Evolutionary conservation across 2,888 invertebrate genomes (phyloP).

Genomic region (Torymus aiolomorphi): DNA sequence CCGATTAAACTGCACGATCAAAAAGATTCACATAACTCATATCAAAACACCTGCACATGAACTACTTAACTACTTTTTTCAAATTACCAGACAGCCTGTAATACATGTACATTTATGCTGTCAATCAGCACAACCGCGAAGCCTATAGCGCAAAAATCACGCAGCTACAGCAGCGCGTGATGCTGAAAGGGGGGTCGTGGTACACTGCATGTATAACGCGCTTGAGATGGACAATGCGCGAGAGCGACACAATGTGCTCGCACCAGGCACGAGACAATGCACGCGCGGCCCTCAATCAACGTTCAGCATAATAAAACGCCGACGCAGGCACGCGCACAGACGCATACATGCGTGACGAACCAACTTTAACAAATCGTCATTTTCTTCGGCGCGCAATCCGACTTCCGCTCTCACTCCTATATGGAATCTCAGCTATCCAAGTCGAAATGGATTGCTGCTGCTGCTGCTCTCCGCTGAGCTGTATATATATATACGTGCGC

Average conservation of each 20-base stretch:
- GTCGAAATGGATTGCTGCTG: conserved; percentile 14
- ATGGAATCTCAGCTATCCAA: conserved; percentile 12
- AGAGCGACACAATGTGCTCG: too few species aligned
- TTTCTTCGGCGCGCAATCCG: conserved; percentile 62
- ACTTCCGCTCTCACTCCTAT: background rate
- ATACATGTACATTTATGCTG: too few species aligned
- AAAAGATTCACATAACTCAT: too few species aligned
- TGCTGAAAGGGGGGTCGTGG: background rate
- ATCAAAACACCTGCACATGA: too few species aligned
- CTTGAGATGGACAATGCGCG: conserved; percentile 68
- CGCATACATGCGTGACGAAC: conserved; percentile 58
- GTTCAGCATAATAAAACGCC: conserved; percentile 71
- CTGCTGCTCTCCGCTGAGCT: too few species aligned
- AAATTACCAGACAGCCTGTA: too few species aligned
- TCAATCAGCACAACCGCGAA: too few species aligned
- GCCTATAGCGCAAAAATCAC: too few species aligned
- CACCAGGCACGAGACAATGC: conserved; percentile 72
- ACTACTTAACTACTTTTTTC: too few species aligned
- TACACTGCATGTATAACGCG: background rate
- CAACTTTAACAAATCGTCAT: conserved; percentile 69
- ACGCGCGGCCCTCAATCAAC: conserved; percentile 71
- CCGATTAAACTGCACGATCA: too few species aligned
- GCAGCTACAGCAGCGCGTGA: background rate
- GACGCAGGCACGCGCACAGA: conserved; percentile 37
- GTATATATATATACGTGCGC: background rate